Evolutionary conservation across 2,888 invertebrate genomes (phyloP).

Genomic region (Enchytraeus crypticus): DNA sequence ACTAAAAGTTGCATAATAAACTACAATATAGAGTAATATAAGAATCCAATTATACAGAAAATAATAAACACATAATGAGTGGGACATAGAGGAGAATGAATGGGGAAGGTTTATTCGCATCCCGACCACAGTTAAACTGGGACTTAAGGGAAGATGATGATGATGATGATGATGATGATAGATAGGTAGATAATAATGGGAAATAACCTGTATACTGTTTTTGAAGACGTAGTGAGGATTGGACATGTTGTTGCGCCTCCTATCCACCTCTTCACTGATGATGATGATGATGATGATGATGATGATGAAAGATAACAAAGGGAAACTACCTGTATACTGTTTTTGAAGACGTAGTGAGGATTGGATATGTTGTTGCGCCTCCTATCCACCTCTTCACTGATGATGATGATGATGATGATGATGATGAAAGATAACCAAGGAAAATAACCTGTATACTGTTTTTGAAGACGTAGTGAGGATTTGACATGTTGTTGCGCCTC

Average conservation of each 20-base stretch:
- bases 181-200: too few species aligned
- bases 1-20: too few species aligned
- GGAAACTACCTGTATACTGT: conserved; percentile 74
- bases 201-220: conserved; percentile 23
- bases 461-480: conserved; percentile 88
- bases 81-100: too few species aligned
- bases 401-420: conserved; percentile 63
- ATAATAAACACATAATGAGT: too few species aligned
- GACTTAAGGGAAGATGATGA: too few species aligned
- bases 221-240: neutral
- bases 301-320: neutral
- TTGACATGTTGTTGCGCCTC: conserved; percentile 75
- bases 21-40: too few species aligned
- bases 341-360: conserved; percentile 75
- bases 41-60: too few species aligned
- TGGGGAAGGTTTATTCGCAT: too few species aligned
- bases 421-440: neutral
- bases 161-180: too few species aligned
- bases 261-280: conserved; percentile 82
- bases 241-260: conserved; percentile 66
- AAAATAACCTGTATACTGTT: conserved; percentile 70
- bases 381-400: conserved; percentile 82
- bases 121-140: too few species aligned
- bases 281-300: conserved; percentile 56
- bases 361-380: conserved; percentile 66